phyloP scores from a whole-genome alignment of 2,797 vertebrate species.

The Gymnoscopelus braueri region DNA sequence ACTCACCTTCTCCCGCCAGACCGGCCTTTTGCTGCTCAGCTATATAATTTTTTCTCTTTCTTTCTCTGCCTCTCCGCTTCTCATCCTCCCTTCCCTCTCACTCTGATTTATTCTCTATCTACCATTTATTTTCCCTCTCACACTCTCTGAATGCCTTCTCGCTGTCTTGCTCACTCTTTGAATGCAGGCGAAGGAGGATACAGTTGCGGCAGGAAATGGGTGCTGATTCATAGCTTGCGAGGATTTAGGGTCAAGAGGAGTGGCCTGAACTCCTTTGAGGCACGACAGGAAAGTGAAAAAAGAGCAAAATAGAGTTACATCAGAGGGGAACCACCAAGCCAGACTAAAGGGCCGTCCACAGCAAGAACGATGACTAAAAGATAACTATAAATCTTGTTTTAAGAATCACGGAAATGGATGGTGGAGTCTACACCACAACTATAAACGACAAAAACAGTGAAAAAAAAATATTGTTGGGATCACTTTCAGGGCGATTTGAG shows the following conservation, averaged over 20 bases:
- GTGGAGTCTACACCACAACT: too few species aligned
- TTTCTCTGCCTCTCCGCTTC: conserved; percentile 19
- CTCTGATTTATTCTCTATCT: conserved; percentile 35
- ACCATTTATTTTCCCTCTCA: background rate
- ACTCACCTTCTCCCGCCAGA: conserved; percentile 52
- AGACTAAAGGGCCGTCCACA: too few species aligned
- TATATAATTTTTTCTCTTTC: conserved; percentile 30
- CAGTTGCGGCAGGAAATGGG: conserved; percentile 44
- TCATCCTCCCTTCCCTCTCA: conserved; percentile 5
- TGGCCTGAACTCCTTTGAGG: conserved; percentile 9
- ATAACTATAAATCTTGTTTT: too few species aligned
- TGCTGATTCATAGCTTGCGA: conserved; percentile 47
- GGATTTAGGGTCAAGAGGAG: conserved; percentile 44
- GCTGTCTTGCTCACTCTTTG: conserved; percentile 12
- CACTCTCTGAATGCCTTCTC: conserved; percentile 14
- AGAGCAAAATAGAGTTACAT: conserved; percentile 1
- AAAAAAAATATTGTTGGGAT: too few species aligned
- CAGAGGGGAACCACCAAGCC: too few species aligned
- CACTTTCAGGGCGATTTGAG: too few species aligned
- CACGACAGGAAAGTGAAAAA: conserved; percentile 10
- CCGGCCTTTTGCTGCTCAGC: conserved; percentile 38
- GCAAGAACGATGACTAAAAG: too few species aligned
- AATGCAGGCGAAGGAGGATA: conserved; percentile 36
- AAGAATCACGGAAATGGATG: too few species aligned
- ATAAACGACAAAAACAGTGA: too few species aligned